Conservation (phyloP, 2,888 invertebrate genomes). For the Loripinus fragilis region DNA sequence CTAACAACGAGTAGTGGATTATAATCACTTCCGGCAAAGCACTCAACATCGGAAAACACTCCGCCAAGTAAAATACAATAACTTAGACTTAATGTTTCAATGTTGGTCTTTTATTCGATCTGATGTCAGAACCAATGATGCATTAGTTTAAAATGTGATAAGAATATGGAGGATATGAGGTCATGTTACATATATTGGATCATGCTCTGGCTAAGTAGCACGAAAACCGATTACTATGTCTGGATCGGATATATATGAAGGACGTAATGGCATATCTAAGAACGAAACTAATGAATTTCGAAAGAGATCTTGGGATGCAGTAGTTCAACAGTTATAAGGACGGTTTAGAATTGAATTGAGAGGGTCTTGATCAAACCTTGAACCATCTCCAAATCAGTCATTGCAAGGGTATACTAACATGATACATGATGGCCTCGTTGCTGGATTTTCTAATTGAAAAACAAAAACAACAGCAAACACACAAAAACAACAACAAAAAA, state of each 20-base stretch:
- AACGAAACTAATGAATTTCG: too few relatives aligned
- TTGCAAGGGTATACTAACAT: too few relatives aligned
- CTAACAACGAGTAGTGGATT: conserved; percentile 37
- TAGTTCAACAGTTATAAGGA: too few relatives aligned
- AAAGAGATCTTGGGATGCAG: too few relatives aligned
- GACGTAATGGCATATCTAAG: not conserved
- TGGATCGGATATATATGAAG: not conserved
- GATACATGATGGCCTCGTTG: too few relatives aligned
- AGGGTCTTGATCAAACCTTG: too few relatives aligned
- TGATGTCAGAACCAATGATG: conserved; percentile 21
- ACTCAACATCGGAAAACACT: conserved; percentile 41
- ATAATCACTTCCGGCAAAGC: conserved; percentile 51
- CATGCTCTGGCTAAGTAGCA: not conserved
- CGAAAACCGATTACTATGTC: conserved; percentile 8
- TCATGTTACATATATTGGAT: conserved; percentile 16
- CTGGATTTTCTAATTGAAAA: too few relatives aligned
- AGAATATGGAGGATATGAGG: conserved; percentile 7
- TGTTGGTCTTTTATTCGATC: conserved; percentile 36
- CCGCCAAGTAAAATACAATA: conserved; percentile 45
- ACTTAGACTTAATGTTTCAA: conserved; percentile 30
- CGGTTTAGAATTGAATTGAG: too few relatives aligned
- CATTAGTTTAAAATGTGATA: conserved; percentile 14
- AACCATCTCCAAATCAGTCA: too few relatives aligned
- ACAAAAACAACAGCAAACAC: too few relatives aligned
- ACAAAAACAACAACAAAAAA: too few relatives aligned